These are phyloP conservation scores for Gymnoscopelus microlampas DNA, from an alignment of 2,797 vertebrate genomes.

Conservation along the genomic window DNA sequence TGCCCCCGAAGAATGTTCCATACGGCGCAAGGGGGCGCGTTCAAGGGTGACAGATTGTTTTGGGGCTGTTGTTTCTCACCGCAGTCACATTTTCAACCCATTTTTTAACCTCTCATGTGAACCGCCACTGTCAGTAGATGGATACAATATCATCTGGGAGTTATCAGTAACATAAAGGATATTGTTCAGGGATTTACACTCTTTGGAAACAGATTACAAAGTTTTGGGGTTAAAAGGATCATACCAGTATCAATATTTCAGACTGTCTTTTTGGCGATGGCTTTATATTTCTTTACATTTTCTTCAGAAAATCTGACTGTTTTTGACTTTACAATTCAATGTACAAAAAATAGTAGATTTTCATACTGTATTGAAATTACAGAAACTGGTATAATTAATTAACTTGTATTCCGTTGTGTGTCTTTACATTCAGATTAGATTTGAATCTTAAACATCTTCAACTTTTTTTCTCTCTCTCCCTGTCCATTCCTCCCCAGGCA, in stretches of 20 bases:
- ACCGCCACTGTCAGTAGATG: neutral
- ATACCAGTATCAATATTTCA: neutral
- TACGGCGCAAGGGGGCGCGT: constrained; percentile 11
- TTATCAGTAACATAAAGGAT: neutral
- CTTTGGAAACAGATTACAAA: neutral
- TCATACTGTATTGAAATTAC: too few species aligned
- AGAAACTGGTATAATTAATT: too few species aligned
- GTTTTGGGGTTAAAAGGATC: neutral
- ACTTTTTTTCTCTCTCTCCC: neutral
- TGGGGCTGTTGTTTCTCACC: neutral
- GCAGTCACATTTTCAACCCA: neutral
- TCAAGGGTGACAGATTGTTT: constrained; percentile 11
- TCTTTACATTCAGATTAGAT: too few species aligned
- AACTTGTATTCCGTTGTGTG: too few species aligned
- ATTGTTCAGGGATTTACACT: neutral
- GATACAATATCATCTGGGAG: neutral
- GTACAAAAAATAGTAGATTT: too few species aligned
- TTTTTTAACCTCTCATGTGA: neutral
- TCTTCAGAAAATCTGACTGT: too few species aligned
- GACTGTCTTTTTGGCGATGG: neutral
- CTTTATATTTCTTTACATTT: too few species aligned
- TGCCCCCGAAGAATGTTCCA: constrained; percentile 31
- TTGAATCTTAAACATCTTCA: neutral
- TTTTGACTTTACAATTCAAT: too few species aligned
- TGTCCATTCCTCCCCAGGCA: constrained; percentile 68